phyloP scores from a whole-genome alignment of 2,888 invertebrate genomes.

The Drosophila vallismaia region DNA sequence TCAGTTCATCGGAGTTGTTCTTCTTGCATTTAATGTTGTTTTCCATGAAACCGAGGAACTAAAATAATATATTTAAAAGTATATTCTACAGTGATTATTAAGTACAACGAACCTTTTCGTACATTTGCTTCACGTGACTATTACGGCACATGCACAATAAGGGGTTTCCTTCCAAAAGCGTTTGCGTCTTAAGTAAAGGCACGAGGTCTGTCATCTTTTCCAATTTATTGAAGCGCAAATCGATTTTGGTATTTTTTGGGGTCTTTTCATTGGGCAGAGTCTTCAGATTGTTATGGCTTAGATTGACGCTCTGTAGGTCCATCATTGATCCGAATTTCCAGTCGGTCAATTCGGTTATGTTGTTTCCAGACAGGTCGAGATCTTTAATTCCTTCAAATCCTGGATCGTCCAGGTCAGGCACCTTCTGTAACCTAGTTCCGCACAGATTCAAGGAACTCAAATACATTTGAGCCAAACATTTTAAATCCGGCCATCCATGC shows the following conservation, averaged over 20 bases:
- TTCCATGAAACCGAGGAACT: not conserved
- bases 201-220: conserved; percentile 8
- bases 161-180: conserved; percentile 2
- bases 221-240: conserved; percentile 18
- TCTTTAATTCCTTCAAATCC: not conserved
- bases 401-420: conserved; percentile 2
- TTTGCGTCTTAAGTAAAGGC: not conserved
- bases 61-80: not conserved
- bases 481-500: accelerated
- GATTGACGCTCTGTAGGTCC: not conserved
- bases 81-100: not conserved
- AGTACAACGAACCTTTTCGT: not conserved
- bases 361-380: conserved; percentile 13
- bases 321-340: not conserved
- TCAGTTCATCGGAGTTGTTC: not conserved
- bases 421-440: not conserved
- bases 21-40: conserved; percentile 2
- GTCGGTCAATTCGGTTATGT: not conserved
- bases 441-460: not conserved
- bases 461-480: not conserved
- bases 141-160: not conserved
- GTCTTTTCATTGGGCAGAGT: not conserved
- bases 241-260: not conserved
- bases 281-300: conserved; percentile 5
- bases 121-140: not conserved